phyloP scores from a whole-genome alignment of 2,888 invertebrate genomes.

The Drosophila kanekoi region DNA sequence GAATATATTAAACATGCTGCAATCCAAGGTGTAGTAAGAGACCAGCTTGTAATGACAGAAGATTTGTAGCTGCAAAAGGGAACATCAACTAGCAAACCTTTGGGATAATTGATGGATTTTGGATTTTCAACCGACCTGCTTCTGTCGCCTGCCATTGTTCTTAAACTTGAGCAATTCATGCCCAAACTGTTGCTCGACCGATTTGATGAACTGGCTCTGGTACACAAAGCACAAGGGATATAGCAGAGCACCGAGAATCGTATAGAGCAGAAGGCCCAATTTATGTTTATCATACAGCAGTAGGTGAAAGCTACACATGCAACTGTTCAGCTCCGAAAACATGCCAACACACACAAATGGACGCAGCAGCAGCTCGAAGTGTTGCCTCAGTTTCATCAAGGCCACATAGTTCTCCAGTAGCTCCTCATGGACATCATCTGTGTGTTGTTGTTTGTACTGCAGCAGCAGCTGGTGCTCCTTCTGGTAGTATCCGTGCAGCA shows the following conservation, averaged over 20 bases:
- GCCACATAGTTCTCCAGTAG: constrained; percentile 30
- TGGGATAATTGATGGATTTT: too few relatives aligned
- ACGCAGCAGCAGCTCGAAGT: constrained; percentile 46
- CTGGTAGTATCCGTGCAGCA: constrained; percentile 42
- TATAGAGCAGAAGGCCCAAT: accelerated
- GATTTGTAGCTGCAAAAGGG: constrained; percentile 36
- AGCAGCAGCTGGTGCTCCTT: neutral
- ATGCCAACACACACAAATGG: constrained; percentile 40
- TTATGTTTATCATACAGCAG: constrained; percentile 21
- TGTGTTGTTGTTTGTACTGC: neutral
- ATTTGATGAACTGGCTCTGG: constrained; percentile 14
- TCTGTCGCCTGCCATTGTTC: constrained; percentile 12
- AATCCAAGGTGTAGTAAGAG: neutral
- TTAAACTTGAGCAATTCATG: constrained; percentile 23
- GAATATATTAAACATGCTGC: constrained; percentile 33
- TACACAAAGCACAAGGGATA: constrained; percentile 39
- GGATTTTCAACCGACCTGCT: constrained; percentile 17
- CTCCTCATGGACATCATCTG: neutral
- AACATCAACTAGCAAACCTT: too few relatives aligned
- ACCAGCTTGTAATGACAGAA: constrained; percentile 35
- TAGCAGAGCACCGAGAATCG: neutral
- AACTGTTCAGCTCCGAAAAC: neutral
- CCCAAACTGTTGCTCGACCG: constrained; percentile 40
- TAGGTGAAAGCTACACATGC: constrained; percentile 35
- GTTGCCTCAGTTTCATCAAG: constrained; percentile 38